Percentiles rank a stretch among this genome's conserved stretches.
Evolutionary conservation across 1,140 invertebrate genomes (phyloP).

Genomic region (Fragariocoptes setiger): DNA sequence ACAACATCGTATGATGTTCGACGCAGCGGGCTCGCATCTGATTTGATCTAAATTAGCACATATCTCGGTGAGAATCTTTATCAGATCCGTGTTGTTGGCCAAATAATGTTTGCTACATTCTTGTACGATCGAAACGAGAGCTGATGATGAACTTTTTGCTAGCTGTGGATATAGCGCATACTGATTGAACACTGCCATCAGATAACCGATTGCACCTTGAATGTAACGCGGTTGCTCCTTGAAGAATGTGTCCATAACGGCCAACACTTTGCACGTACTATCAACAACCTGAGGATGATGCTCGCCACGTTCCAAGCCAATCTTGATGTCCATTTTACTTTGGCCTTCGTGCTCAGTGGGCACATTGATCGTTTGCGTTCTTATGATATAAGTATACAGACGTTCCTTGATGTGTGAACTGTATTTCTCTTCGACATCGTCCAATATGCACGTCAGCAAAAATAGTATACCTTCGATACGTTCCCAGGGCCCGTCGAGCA

Average conservation of each 20-base stretch:
- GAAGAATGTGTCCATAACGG: slow-evolving; percentile 81
- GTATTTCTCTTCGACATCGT: too few relatives aligned
- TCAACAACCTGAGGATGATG: slow-evolving; percentile 45
- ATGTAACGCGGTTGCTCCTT: slow-evolving; percentile 36
- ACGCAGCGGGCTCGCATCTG: not conserved
- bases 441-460: slow-evolving; percentile 2
- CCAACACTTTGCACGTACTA: slow-evolving; percentile 54
- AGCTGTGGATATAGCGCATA: too few relatives aligned
- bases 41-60: slow-evolving; percentile 4
- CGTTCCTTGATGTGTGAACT: too few relatives aligned
- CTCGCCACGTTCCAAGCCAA: not conserved
- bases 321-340: too few relatives aligned
- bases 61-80: slow-evolving; percentile 5
- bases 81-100: slow-evolving; percentile 3
- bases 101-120: slow-evolving; percentile 2
- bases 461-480: slow-evolving; percentile 7
- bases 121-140: slow-evolving; percentile 5
- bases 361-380: too few relatives aligned
- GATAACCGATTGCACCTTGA: slow-evolving; percentile 3
- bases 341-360: too few relatives aligned
- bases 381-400: too few relatives aligned
- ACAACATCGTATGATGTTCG: slow-evolving; percentile 6
- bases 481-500: slow-evolving; percentile 4
- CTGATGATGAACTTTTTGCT: too few relatives aligned
- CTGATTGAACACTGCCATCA: too few relatives aligned